Base-by-base conservation (phyloP, 2,797 vertebrate species). In the Glossophaga mutica region DNA sequence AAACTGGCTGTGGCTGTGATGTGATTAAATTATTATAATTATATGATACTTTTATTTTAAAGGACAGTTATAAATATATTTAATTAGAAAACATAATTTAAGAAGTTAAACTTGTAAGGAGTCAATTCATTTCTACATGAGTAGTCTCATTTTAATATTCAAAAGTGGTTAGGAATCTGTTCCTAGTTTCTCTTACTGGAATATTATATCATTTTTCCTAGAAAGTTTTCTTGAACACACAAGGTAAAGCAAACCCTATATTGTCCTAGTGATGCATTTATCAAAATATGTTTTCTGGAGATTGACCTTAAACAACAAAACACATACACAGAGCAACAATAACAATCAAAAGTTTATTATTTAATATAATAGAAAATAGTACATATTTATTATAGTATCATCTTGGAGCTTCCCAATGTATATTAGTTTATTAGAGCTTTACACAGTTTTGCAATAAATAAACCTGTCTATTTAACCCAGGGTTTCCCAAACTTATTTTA, bases 21-120 rank as follows among this genome's bases (percentile, higher is more conserved):
- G 3, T 85, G 62, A 90, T 92, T 85, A 95, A 94, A 68, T 97
- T 95, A 93, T 91, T 96, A 79, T 32, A 87, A 62, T 65, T 71
- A 50, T 55, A 52, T 52, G 19, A 50, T 87, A 6, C 11, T 85
- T 93, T 95, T 82, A 77, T 71, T 91, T 86, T 90, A 95, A 88
- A 83, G 6, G 34, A 87, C 0, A 50, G 48, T 78, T 77, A 94
- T 81, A 94, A 94, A 94, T 93, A 94, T 93, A 78, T 84, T 95
- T 93, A 78, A 89, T 52, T 96, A 93, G 22, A 87, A 65, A 87
- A 46, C 73, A 46, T 55, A 82, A 7, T 89, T 87, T 76, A 90
- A 77, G 87, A 73, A 24, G 81, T 92, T 81, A 77, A 84, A 37
- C 15, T 87, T 52, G 2, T 71, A 52, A 92, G 19, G 32, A 90